A percentile compares a stretch with the other conserved stretches of the same genome.
phyloP scores from a whole-genome alignment of 1,140 invertebrate genomes.

The Drosophila subpulchrella region DNA sequence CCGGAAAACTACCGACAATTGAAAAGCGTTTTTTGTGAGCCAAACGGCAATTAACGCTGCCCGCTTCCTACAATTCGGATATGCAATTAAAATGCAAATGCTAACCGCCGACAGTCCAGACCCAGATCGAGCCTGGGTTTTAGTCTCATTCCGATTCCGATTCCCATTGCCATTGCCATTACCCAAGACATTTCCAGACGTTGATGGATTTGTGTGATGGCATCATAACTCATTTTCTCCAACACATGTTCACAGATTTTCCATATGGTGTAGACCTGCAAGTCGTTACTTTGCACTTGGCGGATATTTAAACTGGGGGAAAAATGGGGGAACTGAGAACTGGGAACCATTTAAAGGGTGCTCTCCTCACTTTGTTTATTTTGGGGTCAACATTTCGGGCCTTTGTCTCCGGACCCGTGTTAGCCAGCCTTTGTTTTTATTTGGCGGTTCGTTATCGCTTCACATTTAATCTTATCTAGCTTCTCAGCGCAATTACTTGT shows the following conservation, averaged over 20 bases:
- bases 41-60: slow-evolving; percentile 32
- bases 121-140: slow-evolving; percentile 12
- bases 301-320: slow-evolving; percentile 6
- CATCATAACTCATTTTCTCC: slow-evolving; percentile 38
- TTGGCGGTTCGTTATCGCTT: slow-evolving; percentile 42
- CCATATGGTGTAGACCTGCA: slow-evolving; percentile 56
- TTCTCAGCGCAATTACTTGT: slow-evolving; percentile 47
- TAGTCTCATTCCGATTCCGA: slow-evolving; percentile 13
- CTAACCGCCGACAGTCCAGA: slow-evolving; percentile 4
- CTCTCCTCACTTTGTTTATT: slow-evolving; percentile 7
- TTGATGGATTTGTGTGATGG: slow-evolving; percentile 55
- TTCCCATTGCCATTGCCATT: slow-evolving; percentile 37
- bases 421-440: slow-evolving; percentile 39
- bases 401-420: slow-evolving; percentile 15
- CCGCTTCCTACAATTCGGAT: slow-evolving; percentile 35
- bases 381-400: slow-evolving; percentile 32
- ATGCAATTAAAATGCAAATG: slow-evolving; percentile 48
- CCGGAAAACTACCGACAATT: slow-evolving; percentile 50
- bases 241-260: slow-evolving; percentile 68
- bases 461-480: slow-evolving; percentile 65
- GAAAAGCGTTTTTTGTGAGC: slow-evolving; percentile 29
- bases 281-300: slow-evolving; percentile 58
- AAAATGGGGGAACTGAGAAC: background rate
- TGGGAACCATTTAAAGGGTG: background rate
- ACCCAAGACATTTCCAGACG: slow-evolving; percentile 14